Base-by-base conservation (phyloP, 2,888 invertebrate species). In the Limnephilus auricula region DNA sequence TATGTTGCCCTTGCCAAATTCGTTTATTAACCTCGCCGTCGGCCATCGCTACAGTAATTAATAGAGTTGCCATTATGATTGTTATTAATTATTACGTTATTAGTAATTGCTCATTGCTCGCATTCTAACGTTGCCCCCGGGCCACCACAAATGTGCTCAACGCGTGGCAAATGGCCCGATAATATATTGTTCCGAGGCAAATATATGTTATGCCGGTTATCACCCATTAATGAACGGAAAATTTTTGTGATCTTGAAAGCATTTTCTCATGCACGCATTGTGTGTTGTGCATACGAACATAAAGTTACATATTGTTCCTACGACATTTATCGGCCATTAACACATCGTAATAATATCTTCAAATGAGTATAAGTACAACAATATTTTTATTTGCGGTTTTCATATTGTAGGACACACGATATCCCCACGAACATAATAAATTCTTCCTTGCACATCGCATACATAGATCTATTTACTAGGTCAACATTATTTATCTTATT, bases 211-310 rank as follows among this genome's bases (percentile, higher is more conserved):
- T 30, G 37, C 85, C 85, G 37, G 45, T 85, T 40, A 85, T 40
- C 85, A 30, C 40, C 25, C 85, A 45, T 45, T 85, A 85, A 85
- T 45, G 85, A 85, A 40, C 40, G 85, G 85, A 85, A 85, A 85
- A 85, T 85, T 85, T 85, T 37, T 45, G 40, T 45, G 40, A 85
- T 37, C 85, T 85, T 45, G 85, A 30, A 85, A 65, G 82, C 18
- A 82, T 32, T 82, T 34, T 32, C 31, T 15, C 32, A 82, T 34
- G 37, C 31, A 32, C 82, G 82, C 32, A 82, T 34, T 34, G 82
- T 82, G 65, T 65, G 82, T 25, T 82, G 65, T 65, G 82, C 82
- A 32, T 82, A 34, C 34, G 13, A 6, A 25, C 65, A 65, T 65
- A 9, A 25, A 65, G 65, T 65, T 65, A 65, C n/a, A 65, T 65